Percentiles rank a stretch among this genome's conserved stretches.
Evolutionary conservation across 1,140 invertebrate species (phyloP).

Genomic region (Dryas iulia): DNA sequence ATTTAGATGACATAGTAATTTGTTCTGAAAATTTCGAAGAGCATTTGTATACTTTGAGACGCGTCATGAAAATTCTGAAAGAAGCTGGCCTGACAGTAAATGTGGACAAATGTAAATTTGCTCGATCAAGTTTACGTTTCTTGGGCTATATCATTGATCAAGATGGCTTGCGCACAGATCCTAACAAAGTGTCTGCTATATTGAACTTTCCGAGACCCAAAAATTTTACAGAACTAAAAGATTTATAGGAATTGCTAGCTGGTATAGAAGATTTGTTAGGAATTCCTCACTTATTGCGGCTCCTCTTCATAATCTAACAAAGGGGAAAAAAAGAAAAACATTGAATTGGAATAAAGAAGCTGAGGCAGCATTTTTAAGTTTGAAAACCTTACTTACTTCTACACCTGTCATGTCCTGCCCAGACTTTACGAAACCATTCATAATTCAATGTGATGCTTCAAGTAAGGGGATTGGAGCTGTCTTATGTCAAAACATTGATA

Average conservation of each 20-base stretch:
- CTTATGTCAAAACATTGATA: constrained; percentile 45
- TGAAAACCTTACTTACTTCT: constrained; percentile 51
- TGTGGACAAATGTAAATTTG: constrained; percentile 40
- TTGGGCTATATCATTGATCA: constrained; percentile 52
- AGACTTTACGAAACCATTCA: constrained; percentile 50
- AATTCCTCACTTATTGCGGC: constrained; percentile 55
- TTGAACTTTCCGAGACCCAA: constrained; percentile 58
- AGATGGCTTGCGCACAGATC: constrained; percentile 47
- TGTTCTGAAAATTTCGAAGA: constrained; percentile 40
- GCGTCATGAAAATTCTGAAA: constrained; percentile 32
- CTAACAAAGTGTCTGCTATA: constrained; percentile 68
- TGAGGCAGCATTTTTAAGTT: constrained; percentile 35
- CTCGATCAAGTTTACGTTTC: constrained; percentile 38
- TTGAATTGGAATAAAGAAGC: constrained; percentile 38
- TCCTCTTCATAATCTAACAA: constrained; percentile 58
- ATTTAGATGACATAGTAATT: constrained; percentile 61
- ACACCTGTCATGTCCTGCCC: constrained; percentile 52
- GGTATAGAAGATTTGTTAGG: constrained; percentile 70
- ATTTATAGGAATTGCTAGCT: constrained; percentile 62
- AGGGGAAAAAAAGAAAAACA: constrained; percentile 38
- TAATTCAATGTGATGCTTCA: constrained; percentile 58
- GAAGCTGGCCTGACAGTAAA: constrained; percentile 44
- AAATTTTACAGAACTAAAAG: constrained; percentile 49
- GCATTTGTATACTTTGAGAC: constrained; percentile 39
- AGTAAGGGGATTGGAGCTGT: constrained; percentile 50